Evolutionary conservation across 2,113 vertebrate genomes (phyloP).

Genomic region (Ranitomeya imitator): DNA sequence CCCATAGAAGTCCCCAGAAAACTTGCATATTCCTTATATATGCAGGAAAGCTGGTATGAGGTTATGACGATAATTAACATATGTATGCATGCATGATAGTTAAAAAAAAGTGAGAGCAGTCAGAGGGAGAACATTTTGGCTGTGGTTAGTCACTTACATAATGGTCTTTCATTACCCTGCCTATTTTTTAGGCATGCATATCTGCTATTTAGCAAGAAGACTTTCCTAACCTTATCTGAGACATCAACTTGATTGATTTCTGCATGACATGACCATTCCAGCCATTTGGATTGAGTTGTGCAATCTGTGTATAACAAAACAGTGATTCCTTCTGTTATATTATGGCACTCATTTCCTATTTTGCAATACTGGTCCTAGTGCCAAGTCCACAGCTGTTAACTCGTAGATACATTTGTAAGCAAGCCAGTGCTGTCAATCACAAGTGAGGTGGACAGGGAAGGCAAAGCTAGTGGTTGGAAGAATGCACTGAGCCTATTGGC

Average conservation of each 20-base stretch:
- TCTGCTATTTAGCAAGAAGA: conserved; percentile 8
- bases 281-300: conserved; percentile 4
- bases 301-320: not conserved
- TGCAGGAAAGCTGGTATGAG: not conserved
- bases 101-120: not conserved
- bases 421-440: too few species aligned
- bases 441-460: too few species aligned
- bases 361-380: not conserved
- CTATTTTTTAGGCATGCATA: conserved; percentile 29
- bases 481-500: too few species aligned
- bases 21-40: too few species aligned
- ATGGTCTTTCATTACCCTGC: not conserved
- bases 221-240: conserved; percentile 8
- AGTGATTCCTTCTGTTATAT: not conserved
- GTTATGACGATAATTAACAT: too few species aligned
- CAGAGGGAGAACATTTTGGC: not conserved
- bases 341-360: not conserved
- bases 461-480: too few species aligned
- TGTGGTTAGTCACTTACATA: not conserved
- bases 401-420: not conserved
- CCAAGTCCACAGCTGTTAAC: not conserved
- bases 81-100: not conserved
- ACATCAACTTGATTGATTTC: conserved; percentile 9
- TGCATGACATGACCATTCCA: conserved; percentile 22
- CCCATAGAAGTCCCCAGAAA: too few species aligned